Evolutionary conservation across 2,797 vertebrate species (phyloP), one percentile per base, ranked within the genome.

Genomic region (Tokudaia tokunoshimensis): DNA sequence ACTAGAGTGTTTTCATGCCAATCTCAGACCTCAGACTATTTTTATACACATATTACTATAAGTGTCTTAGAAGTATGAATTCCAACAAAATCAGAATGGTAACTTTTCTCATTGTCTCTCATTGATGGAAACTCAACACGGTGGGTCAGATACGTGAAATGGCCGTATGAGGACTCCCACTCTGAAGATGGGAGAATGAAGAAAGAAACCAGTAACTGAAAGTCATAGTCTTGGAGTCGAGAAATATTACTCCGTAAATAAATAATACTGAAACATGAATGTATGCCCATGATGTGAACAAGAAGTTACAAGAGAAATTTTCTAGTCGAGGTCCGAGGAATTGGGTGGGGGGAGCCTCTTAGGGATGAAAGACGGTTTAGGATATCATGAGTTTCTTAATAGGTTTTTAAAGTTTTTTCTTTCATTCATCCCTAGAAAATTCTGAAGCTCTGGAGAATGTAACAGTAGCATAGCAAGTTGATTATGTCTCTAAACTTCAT

Each of bases 131-230:
- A 95, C 47, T 52, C 20, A 67, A 86, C 59, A 86, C 59, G 65
- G 31, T 26, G 82, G 5, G 57, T 20, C 41, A 63, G 19, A 87
- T 55, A 34, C 1, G 41, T 57, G 20, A 20, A 29, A 19, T 34
- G 59, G 15, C 22, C n/a, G 41, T 80, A 34, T 76, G 22, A 65
- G 2, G 24, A 34, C 52, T 67, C 65, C 31, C 15, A 34, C 31
- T 91, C 24, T 41, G 41, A 76, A 78, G 44, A 31, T 15, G 44
- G 26, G 59, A 31, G 6, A 59, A 65, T 44, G 37, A 20, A 37
- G n/a, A 94, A 86, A 24, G 31, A 90, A 76, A 63, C 24, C 26
- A 85, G n/a, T 76, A 81, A 6, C 41, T 85, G 29, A 89, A 94
- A 65, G 44, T 6, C 31, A 87, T 2, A 50, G 31, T 83, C 24